Evolutionary conservation across 2,113 vertebrate species (phyloP).

Genomic region (Callocephalon fimbriatum): DNA sequence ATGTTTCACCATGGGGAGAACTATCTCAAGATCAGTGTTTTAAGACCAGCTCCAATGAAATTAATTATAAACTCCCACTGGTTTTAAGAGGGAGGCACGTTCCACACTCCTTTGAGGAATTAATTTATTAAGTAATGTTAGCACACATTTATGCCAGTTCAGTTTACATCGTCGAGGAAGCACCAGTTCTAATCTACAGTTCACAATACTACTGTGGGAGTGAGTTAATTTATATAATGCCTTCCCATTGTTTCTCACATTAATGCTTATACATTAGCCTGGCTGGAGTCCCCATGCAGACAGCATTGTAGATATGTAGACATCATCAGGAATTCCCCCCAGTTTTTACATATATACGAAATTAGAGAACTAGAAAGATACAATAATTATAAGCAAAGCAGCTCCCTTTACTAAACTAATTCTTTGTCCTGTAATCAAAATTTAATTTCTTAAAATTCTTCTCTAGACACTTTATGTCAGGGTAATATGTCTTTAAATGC

Average conservation of each 20-base stretch:
- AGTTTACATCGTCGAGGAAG: background rate
- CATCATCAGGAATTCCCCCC: background rate
- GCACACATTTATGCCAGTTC: background rate
- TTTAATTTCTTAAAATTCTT: background rate
- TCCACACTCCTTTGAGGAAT: background rate
- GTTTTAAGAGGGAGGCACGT: background rate
- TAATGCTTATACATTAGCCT: background rate
- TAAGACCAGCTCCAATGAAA: background rate
- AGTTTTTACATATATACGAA: background rate
- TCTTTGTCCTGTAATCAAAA: background rate
- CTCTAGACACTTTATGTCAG: background rate
- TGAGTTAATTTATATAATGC: background rate
- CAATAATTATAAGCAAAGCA: background rate
- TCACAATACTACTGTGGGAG: background rate
- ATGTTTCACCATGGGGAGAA: background rate
- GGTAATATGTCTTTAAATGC: background rate
- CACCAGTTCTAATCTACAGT: background rate
- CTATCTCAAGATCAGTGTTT: background rate
- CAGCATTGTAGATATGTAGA: background rate
- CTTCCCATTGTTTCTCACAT: background rate
- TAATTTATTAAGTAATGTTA: background rate
- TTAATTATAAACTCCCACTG: background rate
- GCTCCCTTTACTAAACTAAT: background rate
- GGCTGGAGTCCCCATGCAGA: background rate
- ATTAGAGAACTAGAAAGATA: background rate